Conservation (phyloP, 2,888 invertebrate species). For the Germaria angustata region DNA sequence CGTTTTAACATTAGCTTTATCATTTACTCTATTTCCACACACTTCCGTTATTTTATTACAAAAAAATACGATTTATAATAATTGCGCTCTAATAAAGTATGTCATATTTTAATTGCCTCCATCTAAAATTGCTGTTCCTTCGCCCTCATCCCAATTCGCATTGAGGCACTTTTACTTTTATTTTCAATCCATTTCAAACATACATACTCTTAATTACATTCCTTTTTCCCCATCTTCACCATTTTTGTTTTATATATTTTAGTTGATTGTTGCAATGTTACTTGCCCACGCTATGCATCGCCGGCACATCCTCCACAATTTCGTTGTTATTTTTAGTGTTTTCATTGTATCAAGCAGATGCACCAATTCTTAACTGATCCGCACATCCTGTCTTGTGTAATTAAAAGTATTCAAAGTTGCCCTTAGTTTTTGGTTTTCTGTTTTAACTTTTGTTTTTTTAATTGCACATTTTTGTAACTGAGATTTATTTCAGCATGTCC, state of each 20-base stretch:
- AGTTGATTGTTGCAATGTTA: too few relatives aligned
- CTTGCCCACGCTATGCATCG: too few relatives aligned
- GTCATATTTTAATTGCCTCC: slow-evolving; percentile 22
- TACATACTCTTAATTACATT: slow-evolving; percentile 4
- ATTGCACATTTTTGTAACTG: slow-evolving; percentile 18
- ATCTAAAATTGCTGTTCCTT: not conserved
- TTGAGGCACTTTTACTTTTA: not conserved
- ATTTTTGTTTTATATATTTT: slow-evolving; percentile 31
- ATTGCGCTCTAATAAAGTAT: slow-evolving; percentile 48
- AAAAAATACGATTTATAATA: slow-evolving; percentile 9
- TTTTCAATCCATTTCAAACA: too few relatives aligned
- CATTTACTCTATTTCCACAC: not conserved
- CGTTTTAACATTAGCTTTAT: not conserved
- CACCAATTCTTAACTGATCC: slow-evolving; percentile 68
- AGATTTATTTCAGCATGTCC: slow-evolving; percentile 34
- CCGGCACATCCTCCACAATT: too few relatives aligned
- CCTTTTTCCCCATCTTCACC: not conserved
- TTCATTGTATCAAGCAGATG: slow-evolving; percentile 63
- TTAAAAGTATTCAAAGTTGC: slow-evolving; percentile 49
- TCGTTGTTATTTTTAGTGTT: too few relatives aligned
- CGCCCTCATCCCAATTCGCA: slow-evolving; percentile 16
- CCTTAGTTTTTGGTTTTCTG: slow-evolving; percentile 25
- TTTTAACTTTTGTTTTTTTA: slow-evolving; percentile 4
- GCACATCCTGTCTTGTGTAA: slow-evolving; percentile 66
- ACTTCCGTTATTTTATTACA: not conserved